Evolutionary conservation across 2,797 vertebrate genomes (phyloP).

Genomic region (Hippoglossus hippoglossus): DNA sequence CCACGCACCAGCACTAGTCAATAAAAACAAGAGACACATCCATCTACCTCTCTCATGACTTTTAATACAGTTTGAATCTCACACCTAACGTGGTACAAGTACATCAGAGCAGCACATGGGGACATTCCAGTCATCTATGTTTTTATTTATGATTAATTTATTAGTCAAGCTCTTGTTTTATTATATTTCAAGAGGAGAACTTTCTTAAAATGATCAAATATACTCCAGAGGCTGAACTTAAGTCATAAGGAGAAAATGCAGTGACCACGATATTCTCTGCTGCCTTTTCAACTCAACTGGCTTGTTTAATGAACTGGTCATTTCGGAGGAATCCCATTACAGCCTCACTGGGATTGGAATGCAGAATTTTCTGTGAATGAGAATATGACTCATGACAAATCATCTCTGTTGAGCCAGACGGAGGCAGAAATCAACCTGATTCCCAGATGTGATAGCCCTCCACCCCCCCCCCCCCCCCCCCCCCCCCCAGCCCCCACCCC

Average conservation of each 20-base stretch:
- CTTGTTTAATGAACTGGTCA: constrained; percentile 32
- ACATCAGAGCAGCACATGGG: too few species aligned
- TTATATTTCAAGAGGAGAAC: not conserved
- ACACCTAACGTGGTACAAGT: too few species aligned
- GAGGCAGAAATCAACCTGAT: constrained; percentile 59
- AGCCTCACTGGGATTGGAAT: constrained; percentile 35
- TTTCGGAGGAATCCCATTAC: constrained; percentile 17
- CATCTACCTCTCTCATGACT: constrained; percentile 47
- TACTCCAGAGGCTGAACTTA: not conserved
- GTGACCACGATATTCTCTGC: not conserved
- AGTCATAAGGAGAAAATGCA: not conserved
- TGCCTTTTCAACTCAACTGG: not conserved
- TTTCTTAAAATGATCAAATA: not conserved
- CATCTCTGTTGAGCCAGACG: constrained; percentile 38
- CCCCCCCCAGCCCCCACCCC: not conserved
- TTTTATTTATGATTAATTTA: not conserved
- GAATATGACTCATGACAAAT: constrained; percentile 26
- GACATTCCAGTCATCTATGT: too few species aligned
- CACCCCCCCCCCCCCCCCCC: not conserved
- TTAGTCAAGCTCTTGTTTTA: not conserved
- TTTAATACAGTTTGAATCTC: constrained; percentile 36
- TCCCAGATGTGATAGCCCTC: constrained; percentile 59
- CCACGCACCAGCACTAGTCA: not conserved
- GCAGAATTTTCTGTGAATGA: constrained; percentile 14
- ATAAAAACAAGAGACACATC: constrained; percentile 40